Evolutionary conservation across 2,113 vertebrate species (phyloP).

Genomic region (Tachycineta bicolor): DNA sequence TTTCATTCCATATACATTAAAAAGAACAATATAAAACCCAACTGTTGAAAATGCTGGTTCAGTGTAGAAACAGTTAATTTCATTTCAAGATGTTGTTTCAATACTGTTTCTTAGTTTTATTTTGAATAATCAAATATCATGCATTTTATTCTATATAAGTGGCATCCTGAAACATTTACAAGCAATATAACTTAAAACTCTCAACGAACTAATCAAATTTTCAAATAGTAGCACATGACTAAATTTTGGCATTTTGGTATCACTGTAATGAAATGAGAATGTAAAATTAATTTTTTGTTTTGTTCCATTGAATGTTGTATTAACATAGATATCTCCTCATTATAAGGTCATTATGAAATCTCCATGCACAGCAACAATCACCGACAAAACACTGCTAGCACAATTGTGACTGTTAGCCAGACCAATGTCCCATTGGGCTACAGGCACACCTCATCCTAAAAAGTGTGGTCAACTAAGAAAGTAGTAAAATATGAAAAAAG

Average conservation of each 20-base stretch:
- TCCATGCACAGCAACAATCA: neutral
- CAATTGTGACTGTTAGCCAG: neutral
- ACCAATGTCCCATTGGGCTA: neutral
- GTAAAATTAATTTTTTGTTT: neutral
- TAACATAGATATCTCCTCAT: neutral
- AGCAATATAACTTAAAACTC: neutral
- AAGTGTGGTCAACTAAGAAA: neutral
- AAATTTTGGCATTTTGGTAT: neutral
- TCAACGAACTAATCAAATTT: neutral
- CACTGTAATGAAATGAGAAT: neutral
- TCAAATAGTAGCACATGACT: neutral
- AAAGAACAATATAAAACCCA: neutral
- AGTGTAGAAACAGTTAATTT: neutral
- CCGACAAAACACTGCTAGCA: neutral
- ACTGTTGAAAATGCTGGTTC: neutral
- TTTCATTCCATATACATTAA: neutral
- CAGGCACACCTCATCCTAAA: neutral
- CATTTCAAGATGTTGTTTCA: neutral
- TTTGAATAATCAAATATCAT: neutral
- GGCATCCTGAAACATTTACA: neutral
- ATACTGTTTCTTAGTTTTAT: neutral
- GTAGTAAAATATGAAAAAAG: neutral
- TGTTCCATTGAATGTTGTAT: neutral
- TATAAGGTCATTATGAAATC: neutral
- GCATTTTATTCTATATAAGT: neutral